These are phyloP conservation scores for Crossaster papposus DNA, from an alignment of 53 echinoderm and acorn worm species.

Conservation along the genomic window DNA sequence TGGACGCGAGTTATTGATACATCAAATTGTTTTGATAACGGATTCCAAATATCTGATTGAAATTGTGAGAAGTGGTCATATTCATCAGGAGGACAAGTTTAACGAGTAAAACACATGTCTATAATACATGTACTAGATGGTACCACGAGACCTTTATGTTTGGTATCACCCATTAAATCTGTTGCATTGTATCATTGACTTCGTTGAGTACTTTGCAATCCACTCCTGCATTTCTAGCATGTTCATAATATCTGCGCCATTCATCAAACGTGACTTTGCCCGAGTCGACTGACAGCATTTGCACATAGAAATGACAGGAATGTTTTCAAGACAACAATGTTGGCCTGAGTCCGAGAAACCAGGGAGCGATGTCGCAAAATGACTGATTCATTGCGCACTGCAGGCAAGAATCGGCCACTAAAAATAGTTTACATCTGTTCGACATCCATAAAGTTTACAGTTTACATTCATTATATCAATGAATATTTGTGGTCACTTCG, in stretches of 20 bases:
- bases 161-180: background rate
- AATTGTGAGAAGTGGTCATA: background rate
- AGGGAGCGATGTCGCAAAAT: background rate
- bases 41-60: no score
- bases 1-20: no score
- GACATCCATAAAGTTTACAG: slow-evolving; percentile 2
- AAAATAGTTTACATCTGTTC: slow-evolving; percentile 8
- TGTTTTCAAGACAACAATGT: background rate
- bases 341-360: background rate
- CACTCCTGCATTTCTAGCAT: background rate
- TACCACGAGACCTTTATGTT: no score
- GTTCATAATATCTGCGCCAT: background rate
- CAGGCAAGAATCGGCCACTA: background rate
- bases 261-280: background rate
- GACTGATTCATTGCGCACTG: background rate
- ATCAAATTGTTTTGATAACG: no score
- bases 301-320: slow-evolving; percentile 14
- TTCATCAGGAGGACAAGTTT: background rate
- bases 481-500: background rate
- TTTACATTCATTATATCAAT: background rate
- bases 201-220: no score
- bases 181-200: no score
- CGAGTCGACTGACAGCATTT: background rate
- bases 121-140: no score
- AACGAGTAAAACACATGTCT: background rate